Conservation (phyloP, 2,888 invertebrate species). For the Danaus chrysippus region DNA sequence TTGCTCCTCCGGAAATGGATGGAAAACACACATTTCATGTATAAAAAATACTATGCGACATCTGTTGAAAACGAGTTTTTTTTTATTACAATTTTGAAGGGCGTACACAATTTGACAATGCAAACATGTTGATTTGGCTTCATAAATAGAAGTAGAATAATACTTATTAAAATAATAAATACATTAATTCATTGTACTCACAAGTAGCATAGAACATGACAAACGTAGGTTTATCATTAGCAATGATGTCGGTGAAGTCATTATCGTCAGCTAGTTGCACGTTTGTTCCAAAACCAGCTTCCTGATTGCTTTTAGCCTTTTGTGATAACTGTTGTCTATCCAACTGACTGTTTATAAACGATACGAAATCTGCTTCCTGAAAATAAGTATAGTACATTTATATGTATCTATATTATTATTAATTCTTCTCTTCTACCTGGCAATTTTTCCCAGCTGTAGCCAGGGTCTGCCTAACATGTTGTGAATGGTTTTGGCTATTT, state of each 20-base stretch:
- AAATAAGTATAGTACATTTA: slow-evolving; percentile 28
- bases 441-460: too few species aligned
- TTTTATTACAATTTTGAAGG: too few species aligned
- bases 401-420: background rate
- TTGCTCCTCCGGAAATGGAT: too few species aligned
- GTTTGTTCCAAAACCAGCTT: slow-evolving; percentile 62
- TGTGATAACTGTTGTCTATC: slow-evolving; percentile 37
- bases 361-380: slow-evolving; percentile 83
- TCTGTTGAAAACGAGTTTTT: too few species aligned
- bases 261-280: slow-evolving; percentile 77
- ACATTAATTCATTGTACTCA: slow-evolving; percentile 47
- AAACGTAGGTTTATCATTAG: slow-evolving; percentile 79
- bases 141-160: background rate
- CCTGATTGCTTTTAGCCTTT: slow-evolving; percentile 49
- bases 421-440: too few species aligned
- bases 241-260: slow-evolving; percentile 80
- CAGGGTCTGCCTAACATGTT: too few species aligned
- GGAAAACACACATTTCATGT: too few species aligned
- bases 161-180: background rate
- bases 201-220: slow-evolving; percentile 90
- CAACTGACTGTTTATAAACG: slow-evolving; percentile 77
- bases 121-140: too few species aligned
- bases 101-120: too few species aligned
- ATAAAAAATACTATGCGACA: too few species aligned
- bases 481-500: too few species aligned